A percentile compares a stretch with the other conserved stretches of the same genome.
Conservation (phyloP, 2,888 invertebrate genomes). For the Eristalinus aeneus region DNA sequence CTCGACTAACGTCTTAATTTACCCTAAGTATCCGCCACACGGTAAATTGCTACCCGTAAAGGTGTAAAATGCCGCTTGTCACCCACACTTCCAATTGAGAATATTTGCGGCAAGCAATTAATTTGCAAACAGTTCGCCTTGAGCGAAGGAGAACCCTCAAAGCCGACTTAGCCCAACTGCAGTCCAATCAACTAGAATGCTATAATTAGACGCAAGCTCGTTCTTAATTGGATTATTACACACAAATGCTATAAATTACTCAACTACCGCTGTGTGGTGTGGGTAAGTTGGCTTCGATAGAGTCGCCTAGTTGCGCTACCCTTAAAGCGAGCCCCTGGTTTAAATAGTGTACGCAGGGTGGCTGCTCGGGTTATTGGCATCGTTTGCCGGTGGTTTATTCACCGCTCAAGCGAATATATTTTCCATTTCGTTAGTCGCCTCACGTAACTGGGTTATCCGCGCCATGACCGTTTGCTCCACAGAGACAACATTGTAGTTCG, state of each 20-base stretch:
- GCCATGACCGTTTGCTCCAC: slow-evolving; percentile 59
- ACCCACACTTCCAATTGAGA: slow-evolving; percentile 41
- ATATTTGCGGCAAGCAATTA: slow-evolving; percentile 34
- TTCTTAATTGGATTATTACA: slow-evolving; percentile 60
- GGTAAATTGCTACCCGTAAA: slow-evolving; percentile 12
- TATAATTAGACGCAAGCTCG: slow-evolving; percentile 44
- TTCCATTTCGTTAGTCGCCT: slow-evolving; percentile 53
- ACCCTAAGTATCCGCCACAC: neutral
- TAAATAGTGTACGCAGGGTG: neutral
- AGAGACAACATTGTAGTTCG: too few relatives aligned
- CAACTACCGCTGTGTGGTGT: neutral
- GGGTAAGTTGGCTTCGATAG: neutral
- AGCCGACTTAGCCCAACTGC: neutral
- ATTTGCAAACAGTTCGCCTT: slow-evolving; percentile 28
- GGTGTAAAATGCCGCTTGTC: slow-evolving; percentile 46
- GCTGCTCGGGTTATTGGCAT: neutral
- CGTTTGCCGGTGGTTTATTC: neutral
- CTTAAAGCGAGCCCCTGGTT: neutral
- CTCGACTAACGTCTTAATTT: neutral
- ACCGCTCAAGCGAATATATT: neutral
- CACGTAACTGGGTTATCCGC: slow-evolving; percentile 65
- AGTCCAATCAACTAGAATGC: slow-evolving; percentile 50
- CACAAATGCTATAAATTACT: slow-evolving; percentile 6
- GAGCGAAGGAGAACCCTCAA: neutral
- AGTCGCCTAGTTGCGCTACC: neutral